Base-by-base conservation (phyloP, 2,797 vertebrate genomes). In the Aselliscus stoliczkanus region DNA sequence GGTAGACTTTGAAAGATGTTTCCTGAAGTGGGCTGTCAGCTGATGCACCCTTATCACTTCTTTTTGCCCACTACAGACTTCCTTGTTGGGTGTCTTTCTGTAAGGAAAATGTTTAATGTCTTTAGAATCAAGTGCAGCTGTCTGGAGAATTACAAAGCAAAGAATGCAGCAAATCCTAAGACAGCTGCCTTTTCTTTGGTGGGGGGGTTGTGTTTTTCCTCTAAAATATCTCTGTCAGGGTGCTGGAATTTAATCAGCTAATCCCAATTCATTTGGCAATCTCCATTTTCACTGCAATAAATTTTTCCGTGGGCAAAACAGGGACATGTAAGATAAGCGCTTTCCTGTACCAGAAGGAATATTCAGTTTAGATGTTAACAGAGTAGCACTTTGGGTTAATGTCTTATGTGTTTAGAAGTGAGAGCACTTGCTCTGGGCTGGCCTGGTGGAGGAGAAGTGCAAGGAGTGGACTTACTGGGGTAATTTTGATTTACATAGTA, bases 41-140 rank as follows among this genome's bases (percentile, higher is more conserved):
- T 82, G 64, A 93, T 89, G 58, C 65, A 12, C 56, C 94, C 92
- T 54, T 90, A 1, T 47, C 92, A 0, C 34, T 42, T 96, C 87
- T 97, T 88, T 69, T 37, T 83, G 42, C 5, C 87, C 67, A 2
- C 1, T 90, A 69, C 42, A 23, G 85, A 15, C 80, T 80, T 94
- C 86, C 90, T 69, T 56, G 73, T 84, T 85, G 95, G 13, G 1
- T 42, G n/a, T 96, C 64, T n/a, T 84, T 11, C 72, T 97, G 60
- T 86, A 1, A 93, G 86, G 86, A 83, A 94, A 93, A 93, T 97
- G 96, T 88, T 96, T 97, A 60, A 39, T 50, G 12, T 90, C 96
- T 96, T 92, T 34, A 94, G 73, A 94, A 95, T 92, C 90, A 72
- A 96, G 62, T 65, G 88, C 97, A 98, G 98, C 98, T 97, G 97